phyloP scores from a whole-genome alignment of 2,113 vertebrate species.

The Alethe diademata region DNA sequence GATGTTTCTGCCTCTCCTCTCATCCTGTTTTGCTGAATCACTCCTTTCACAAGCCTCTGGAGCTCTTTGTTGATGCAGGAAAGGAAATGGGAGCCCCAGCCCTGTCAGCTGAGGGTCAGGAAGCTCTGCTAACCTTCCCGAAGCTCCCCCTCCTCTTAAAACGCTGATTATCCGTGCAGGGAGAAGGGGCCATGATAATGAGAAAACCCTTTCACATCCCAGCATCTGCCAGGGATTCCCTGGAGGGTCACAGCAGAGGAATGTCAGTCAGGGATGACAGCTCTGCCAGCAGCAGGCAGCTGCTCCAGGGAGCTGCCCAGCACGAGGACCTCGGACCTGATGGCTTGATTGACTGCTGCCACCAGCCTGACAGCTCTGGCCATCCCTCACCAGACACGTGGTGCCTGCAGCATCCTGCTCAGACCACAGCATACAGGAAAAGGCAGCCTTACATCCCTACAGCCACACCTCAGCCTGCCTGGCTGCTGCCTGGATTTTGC shows the following conservation, averaged over 20 bases:
- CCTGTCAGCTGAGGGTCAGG: background rate
- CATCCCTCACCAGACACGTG: background rate
- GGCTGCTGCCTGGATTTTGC: background rate
- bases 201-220: background rate
- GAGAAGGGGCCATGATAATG: background rate
- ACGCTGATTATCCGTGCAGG: background rate
- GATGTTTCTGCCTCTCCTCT: background rate
- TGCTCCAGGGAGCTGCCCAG: background rate
- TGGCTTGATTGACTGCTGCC: background rate
- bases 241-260: background rate
- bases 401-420: background rate
- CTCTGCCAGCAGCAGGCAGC: background rate
- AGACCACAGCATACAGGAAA: background rate
- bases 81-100: background rate
- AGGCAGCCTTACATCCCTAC: background rate
- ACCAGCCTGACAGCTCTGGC: background rate
- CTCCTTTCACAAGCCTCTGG: background rate
- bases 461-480: background rate
- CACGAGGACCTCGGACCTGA: background rate
- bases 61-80: background rate
- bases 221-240: background rate
- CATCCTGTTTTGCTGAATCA: constrained; percentile 14
- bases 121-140: background rate
- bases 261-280: background rate
- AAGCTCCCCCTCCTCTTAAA: background rate